Conservation (phyloP, 2,888 invertebrate genomes). For the Cistogaster globosa region DNA sequence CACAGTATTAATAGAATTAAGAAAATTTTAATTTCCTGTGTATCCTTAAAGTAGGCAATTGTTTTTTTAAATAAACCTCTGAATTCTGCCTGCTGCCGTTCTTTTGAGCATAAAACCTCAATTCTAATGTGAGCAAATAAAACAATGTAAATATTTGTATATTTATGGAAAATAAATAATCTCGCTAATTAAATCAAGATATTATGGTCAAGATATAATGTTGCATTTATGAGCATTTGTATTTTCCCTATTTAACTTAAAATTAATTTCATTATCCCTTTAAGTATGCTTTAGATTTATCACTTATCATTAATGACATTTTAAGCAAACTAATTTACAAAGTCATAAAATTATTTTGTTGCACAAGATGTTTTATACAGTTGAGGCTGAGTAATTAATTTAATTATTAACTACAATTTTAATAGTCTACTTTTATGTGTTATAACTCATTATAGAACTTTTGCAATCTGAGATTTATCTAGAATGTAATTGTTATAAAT, state of each 20-base stretch:
- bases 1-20: too few species aligned
- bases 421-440: slow-evolving; percentile 27
- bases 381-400: slow-evolving; percentile 6
- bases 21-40: too few species aligned
- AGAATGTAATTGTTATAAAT: background rate
- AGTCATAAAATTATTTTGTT: slow-evolving; percentile 19
- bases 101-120: background rate
- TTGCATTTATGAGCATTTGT: background rate
- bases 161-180: slow-evolving; percentile 17
- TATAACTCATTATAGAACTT: slow-evolving; percentile 24
- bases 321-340: background rate
- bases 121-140: background rate
- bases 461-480: slow-evolving; percentile 20
- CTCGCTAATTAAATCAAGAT: slow-evolving; percentile 8
- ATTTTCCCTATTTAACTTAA: background rate
- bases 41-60: background rate
- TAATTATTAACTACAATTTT: slow-evolving; percentile 5
- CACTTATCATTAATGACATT: background rate
- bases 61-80: background rate
- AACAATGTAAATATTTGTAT: background rate
- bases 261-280: slow-evolving; percentile 5
- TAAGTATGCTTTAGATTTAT: slow-evolving; percentile 22
- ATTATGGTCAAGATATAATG: too few species aligned
- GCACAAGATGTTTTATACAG: slow-evolving; percentile 25
- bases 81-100: too few species aligned